A percentile compares a stretch with the other conserved stretches of the same genome.
These are phyloP conservation scores for Epizoanthus ramosus DNA, from an alignment of 92 coral and sea anemone species.

Conservation along the genomic window DNA sequence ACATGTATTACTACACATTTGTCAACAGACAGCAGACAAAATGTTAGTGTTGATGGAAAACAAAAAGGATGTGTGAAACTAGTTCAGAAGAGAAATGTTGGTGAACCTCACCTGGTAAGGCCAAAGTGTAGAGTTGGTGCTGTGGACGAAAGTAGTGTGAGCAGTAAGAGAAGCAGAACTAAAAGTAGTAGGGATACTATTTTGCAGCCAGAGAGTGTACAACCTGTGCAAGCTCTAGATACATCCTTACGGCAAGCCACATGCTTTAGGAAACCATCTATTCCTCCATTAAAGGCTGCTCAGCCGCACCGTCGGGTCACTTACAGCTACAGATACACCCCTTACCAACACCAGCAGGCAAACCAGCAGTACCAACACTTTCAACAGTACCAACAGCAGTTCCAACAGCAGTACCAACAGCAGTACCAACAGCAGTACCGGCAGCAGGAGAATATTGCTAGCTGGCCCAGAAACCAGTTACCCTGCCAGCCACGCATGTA, in stretches of 20 bases:
- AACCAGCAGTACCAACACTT: background rate
- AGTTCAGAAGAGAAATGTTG: too few relatives aligned
- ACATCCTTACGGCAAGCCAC: background rate
- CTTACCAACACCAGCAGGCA: conserved; percentile 18
- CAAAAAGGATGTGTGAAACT: background rate
- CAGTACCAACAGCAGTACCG: background rate
- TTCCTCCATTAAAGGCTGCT: conserved; percentile 1
- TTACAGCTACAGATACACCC: conserved; percentile 13
- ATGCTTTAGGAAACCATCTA: conserved; percentile 10
- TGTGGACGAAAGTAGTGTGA: background rate
- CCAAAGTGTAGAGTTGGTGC: background rate
- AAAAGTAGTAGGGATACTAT: background rate
- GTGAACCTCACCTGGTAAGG: background rate
- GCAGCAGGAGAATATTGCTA: background rate
- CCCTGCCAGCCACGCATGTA: conserved; percentile 4
- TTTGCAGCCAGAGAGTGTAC: background rate
- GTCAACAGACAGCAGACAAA: background rate
- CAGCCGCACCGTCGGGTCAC: background rate
- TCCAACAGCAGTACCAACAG: background rate
- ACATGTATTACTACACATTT: background rate
- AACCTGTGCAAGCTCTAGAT: conserved; percentile 19
- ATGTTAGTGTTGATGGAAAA: background rate
- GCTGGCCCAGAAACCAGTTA: background rate
- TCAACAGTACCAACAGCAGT: background rate
- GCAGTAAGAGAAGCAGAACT: background rate